A percentile compares a stretch with the other conserved stretches of the same genome.
phyloP scores from a whole-genome alignment of 2,888 invertebrate genomes.

The Entomobrya multifasciata region DNA sequence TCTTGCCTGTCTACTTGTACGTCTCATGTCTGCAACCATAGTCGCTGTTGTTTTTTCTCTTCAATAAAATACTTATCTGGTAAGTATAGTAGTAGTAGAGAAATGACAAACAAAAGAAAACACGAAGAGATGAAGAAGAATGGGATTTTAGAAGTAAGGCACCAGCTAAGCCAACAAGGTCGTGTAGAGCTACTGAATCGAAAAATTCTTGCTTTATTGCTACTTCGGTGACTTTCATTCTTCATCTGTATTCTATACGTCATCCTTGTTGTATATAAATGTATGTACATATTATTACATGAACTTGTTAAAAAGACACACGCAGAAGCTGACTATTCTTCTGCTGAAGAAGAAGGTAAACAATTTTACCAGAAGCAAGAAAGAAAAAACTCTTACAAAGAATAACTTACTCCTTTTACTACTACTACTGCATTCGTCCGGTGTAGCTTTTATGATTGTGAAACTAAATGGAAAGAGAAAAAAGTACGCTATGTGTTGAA shows the following conservation, averaged over 20 bases:
- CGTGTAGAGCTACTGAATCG: conserved; percentile 28
- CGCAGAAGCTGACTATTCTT: conserved; percentile 6
- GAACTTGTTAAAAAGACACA: background rate
- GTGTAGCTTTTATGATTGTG: conserved; percentile 52
- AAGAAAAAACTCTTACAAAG: background rate
- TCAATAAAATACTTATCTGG: conserved; percentile 14
- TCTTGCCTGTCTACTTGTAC: background rate
- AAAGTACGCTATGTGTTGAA: conserved; percentile 14
- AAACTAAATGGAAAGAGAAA: conserved; percentile 57
- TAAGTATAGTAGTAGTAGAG: background rate
- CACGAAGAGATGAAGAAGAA: background rate
- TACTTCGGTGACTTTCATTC: background rate
- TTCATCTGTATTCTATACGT: background rate
- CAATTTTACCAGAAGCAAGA: conserved; percentile 56
- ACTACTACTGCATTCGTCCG: conserved; percentile 39
- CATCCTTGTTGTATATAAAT: background rate
- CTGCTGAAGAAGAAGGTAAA: conserved; percentile 46
- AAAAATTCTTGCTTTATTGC: conserved; percentile 29
- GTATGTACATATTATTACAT: background rate
- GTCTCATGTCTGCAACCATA: conserved; percentile 16
- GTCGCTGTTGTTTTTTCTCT: conserved; percentile 20
- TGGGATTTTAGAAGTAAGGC: background rate
- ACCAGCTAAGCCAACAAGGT: conserved; percentile 40
- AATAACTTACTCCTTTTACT: conserved; percentile 10
- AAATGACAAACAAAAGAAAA: background rate